A percentile compares a stretch with the other conserved stretches of the same genome.
Conservation (phyloP, 35 echinoderm and acorn worm genomes). For the Lytechinus pictus region DNA sequence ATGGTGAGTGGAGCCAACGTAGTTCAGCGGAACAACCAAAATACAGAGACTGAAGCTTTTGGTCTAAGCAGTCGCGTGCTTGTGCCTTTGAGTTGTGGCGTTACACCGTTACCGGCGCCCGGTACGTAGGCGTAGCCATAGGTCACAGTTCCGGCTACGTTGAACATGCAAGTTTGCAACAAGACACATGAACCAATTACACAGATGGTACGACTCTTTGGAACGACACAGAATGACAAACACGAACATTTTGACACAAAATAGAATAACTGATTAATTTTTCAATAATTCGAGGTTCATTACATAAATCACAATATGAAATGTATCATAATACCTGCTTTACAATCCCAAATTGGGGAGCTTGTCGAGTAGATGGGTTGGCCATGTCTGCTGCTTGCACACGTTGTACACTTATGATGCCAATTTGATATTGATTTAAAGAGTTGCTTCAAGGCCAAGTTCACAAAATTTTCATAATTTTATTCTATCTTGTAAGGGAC, state of each 20-base stretch:
- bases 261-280: not conserved
- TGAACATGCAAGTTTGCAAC: too few relatives aligned
- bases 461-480: too few relatives aligned
- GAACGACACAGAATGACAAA: not conserved
- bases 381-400: constrained; percentile 47
- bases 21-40: not conserved
- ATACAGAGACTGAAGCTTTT: too few relatives aligned
- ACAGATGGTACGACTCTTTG: not conserved
- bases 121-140: not conserved
- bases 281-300: not conserved
- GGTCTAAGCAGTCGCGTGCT: not conserved
- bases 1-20: too few relatives aligned
- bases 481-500: too few relatives aligned
- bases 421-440: not conserved
- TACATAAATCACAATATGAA: not conserved
- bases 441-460: too few relatives aligned
- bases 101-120: not conserved
- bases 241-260: not conserved
- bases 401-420: not conserved
- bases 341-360: constrained; percentile 20
- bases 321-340: constrained; percentile 31
- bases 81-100: too few relatives aligned
- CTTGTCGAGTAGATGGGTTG: constrained; percentile 1
- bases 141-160: not conserved
- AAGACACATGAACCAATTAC: too few relatives aligned